Base-by-base conservation (phyloP, 2,797 vertebrate genomes). In the Pipistrellus pygmaeus region DNA sequence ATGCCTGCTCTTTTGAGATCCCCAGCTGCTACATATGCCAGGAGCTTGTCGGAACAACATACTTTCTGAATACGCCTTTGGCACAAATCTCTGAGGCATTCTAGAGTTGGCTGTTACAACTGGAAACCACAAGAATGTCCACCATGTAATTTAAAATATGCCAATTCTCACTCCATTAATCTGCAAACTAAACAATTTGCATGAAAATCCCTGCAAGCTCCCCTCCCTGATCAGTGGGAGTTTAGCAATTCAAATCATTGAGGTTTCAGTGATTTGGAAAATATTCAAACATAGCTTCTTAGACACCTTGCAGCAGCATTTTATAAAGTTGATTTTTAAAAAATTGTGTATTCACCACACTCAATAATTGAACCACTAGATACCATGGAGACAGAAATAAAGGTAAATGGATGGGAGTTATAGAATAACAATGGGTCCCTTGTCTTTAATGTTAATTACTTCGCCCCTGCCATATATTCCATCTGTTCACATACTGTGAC, bases 381-480 rank as follows among this genome's bases (percentile, higher is more conserved):
- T 89, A 48, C 93, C 85, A 80, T 86, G 90, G 94, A 83, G 94
- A 97, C 94, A 90, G 94, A 92, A 75, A 96, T 80, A 86, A 91
- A 96, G 93, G 94, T 97, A 85, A 97, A 96, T 93, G 95, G 93
- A 95, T 97, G 93, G 76, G 88, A 96, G 72, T 72, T 91, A 71
- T 2, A 53, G 84, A 89, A 82, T 91, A 69, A 97, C 97, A 97
- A 96, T 96, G 95, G 68, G 27, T 92, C 57, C 48, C 90, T 82
- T 96, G 95, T 96, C 89, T 87, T 91, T 94, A 84, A 96, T 95
- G 95, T 78, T 96, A 97, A 97, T 97, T 91, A 97, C 92, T 21
- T 91, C 46, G 83, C 51, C 76, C 44, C n/a, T 73, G 92, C 81
- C n/a, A 41, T 92, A 96, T 94, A 96, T 93, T 94, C 97, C 97